Percentiles rank a stretch among this genome's conserved stretches.
Evolutionary conservation across 1,140 invertebrate genomes (phyloP).

Genomic region (Bombus vancouverensis): DNA sequence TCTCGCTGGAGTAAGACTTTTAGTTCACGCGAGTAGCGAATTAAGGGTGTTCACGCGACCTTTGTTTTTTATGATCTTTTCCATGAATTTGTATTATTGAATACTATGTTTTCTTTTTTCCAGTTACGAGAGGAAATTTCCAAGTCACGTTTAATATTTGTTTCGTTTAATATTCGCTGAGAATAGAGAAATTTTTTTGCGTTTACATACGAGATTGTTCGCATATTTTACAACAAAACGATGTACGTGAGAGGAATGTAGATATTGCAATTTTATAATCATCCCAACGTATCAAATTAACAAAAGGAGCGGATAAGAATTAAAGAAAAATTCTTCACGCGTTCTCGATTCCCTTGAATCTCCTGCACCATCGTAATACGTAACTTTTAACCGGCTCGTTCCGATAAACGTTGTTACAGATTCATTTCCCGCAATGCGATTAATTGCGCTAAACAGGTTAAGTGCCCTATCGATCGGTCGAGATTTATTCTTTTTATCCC

Average conservation of each 20-base stretch:
- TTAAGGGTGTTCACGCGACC: not conserved
- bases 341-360: not conserved
- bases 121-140: no score
- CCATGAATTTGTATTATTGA: not conserved
- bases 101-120: no score
- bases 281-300: no score
- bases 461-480: slow-evolving; percentile 27
- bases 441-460: slow-evolving; percentile 46
- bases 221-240: no score
- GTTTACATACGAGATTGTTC: no score
- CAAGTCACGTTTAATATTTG: no score
- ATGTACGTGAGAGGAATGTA: no score
- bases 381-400: not conserved
- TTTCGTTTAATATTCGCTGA: not conserved
- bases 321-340: no score
- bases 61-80: not conserved
- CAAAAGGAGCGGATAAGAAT: no score
- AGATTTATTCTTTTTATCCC: not conserved
- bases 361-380: not conserved
- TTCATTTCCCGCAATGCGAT: slow-evolving; percentile 38
- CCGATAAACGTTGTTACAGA: not conserved
- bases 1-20: not conserved
- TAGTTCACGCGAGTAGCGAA: not conserved
- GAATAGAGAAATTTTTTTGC: not conserved
- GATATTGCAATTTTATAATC: no score